Evolutionary conservation across 2,797 vertebrate genomes (phyloP), one percentile per base, ranked within the genome.

Genomic region (Malurus splendens): DNA sequence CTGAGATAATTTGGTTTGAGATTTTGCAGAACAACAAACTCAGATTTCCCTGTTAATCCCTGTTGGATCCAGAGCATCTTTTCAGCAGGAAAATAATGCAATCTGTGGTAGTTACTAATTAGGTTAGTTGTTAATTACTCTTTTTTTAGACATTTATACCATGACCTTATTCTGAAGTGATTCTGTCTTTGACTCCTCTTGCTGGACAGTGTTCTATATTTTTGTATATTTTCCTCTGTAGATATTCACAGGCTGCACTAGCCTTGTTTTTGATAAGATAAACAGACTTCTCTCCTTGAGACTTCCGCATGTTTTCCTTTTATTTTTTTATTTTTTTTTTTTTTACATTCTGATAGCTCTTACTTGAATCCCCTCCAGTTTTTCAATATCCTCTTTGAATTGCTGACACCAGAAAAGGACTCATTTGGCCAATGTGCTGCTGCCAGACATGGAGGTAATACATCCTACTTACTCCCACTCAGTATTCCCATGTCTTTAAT

Each of bases 391-490:
- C 38, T 73, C 17, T 71, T 83, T 56, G 55, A 86, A 78, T 39
- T 75, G 70, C 82, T 90, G 70, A 90, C 62, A 72, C 76, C 36
- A 81, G 80, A 68, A 90, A 48, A 3, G 7, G 66, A 59, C 44
- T 64, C 39, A 45, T 88, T 93, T 87, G 79, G 68, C 47, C 55
- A 23, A 18, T 4, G 38, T 33, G 44, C 55, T 61, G 30, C 70
- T 68, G 80, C 77, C 83, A 89, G 16, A 89, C 28, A 8, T 54
- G 77, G 28, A 90, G 66, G 87, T 78, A 62, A 75, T 86, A 67
- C 30, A 89, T 90, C 62, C 82, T 72, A n/a, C 62, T 90, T 82
- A 75, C 93, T 87, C 90, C 88, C 78, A 88, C 88, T 66, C 84
- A 80, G 24, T 90, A 90, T 88, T 93, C 82, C 84, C 82, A 36